phyloP scores from a whole-genome alignment of 2,797 vertebrate species.

The Poecilia velifera region DNA sequence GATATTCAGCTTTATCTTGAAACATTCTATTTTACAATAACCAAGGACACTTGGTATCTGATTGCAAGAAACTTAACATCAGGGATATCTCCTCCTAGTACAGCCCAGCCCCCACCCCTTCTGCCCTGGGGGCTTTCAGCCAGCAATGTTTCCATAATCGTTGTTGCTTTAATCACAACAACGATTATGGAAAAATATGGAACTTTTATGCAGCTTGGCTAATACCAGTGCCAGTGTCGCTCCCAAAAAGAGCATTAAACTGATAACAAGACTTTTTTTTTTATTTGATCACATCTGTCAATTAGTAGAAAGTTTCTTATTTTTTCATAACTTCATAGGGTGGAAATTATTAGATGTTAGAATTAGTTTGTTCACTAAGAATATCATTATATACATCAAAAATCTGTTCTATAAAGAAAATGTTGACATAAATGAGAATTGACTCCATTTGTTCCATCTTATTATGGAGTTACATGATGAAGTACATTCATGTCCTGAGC shows the following conservation, averaged over 20 bases:
- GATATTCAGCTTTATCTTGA: constrained; percentile 33
- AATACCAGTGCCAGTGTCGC: neutral
- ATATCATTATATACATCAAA: neutral
- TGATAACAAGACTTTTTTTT: neutral
- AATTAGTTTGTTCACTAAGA: neutral
- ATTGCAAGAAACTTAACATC: constrained; percentile 68
- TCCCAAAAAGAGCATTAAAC: constrained; percentile 17
- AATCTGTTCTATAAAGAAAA: neutral
- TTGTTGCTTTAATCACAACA: constrained; percentile 33
- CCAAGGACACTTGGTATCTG: constrained; percentile 61
- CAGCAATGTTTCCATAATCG: constrained; percentile 13
- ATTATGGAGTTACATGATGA: neutral
- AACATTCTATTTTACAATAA: constrained; percentile 53
- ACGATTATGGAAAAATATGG: constrained; percentile 31
- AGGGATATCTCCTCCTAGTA: constrained; percentile 40
- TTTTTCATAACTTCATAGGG: too few relatives aligned
- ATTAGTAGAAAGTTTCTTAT: neutral
- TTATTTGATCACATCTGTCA: neutral
- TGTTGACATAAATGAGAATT: neutral
- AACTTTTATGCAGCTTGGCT: constrained; percentile 25
- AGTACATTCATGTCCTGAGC: too few relatives aligned
- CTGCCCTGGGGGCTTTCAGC: constrained; percentile 26
- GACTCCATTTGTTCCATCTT: neutral
- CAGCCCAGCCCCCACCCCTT: constrained; percentile 7
- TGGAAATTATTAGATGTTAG: neutral